Evolutionary conservation across 2,888 invertebrate species (phyloP).

Genomic region (Archaeoteleia sp.): DNA sequence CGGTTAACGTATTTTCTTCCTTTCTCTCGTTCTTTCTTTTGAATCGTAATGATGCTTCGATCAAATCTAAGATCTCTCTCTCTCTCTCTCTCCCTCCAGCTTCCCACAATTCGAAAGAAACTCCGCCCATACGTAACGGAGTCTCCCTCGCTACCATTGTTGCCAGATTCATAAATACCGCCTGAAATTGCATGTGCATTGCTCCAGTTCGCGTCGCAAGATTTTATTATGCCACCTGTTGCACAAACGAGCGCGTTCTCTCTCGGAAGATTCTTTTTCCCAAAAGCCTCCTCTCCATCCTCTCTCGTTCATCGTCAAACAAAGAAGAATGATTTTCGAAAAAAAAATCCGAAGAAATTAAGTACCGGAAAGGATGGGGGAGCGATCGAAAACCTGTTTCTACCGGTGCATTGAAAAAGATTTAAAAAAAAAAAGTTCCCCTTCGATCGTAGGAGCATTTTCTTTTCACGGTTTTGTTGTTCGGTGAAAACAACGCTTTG

Average conservation of each 20-base stretch:
- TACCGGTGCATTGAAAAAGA: no score
- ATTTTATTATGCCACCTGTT: slow-evolving; percentile 51
- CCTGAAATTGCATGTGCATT: slow-evolving; percentile 52
- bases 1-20: slow-evolving; percentile 52
- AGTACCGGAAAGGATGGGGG: no score
- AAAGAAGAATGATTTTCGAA: no score
- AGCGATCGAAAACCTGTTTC: no score
- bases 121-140: slow-evolving; percentile 61
- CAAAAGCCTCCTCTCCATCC: neutral
- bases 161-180: slow-evolving; percentile 58
- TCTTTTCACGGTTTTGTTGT: no score
- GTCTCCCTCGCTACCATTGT: slow-evolving; percentile 56
- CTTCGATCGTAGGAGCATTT: no score
- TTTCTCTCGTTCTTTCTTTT: slow-evolving; percentile 50
- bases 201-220: slow-evolving; percentile 35
- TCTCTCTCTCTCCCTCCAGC: slow-evolving; percentile 51
- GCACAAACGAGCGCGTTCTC: slow-evolving; percentile 27
- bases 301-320: no score
- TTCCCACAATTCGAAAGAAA: slow-evolving; percentile 52
- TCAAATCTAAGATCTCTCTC: slow-evolving; percentile 53
- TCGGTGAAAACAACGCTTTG: no score
- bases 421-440: no score
- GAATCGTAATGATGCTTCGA: slow-evolving; percentile 54
- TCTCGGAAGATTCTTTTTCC: neutral
- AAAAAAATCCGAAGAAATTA: no score